Percentiles rank a stretch among this genome's conserved stretches.
phyloP scores from a whole-genome alignment of 2,113 vertebrate genomes.

The Corythoichthys haematopterus region DNA sequence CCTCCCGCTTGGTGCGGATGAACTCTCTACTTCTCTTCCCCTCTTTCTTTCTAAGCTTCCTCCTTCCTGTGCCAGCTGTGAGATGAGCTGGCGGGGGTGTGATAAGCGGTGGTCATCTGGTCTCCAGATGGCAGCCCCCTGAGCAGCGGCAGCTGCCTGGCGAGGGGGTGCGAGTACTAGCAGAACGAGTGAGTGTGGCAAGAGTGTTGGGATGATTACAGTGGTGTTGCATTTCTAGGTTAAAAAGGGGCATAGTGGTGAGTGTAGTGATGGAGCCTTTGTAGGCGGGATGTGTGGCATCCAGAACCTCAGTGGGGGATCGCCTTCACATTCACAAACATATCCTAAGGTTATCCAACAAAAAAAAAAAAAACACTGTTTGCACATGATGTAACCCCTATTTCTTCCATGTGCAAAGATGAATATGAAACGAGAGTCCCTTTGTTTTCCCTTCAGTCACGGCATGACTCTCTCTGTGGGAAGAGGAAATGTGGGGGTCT shows the following conservation, averaged over 20 bases:
- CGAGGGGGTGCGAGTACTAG: slow-evolving; percentile 29
- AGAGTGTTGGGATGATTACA: slow-evolving; percentile 51
- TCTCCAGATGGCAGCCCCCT: slow-evolving; percentile 67
- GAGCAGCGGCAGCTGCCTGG: slow-evolving; percentile 65
- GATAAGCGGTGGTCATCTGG: slow-evolving; percentile 69
- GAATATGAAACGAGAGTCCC: slow-evolving; percentile 32
- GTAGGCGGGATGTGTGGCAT: slow-evolving; percentile 30
- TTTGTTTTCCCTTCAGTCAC: slow-evolving; percentile 27
- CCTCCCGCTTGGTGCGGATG: background rate
- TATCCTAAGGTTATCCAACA: slow-evolving; percentile 40
- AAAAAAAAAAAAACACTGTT: slow-evolving; percentile 14
- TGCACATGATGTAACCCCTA: slow-evolving; percentile 35
- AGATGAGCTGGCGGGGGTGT: slow-evolving; percentile 59
- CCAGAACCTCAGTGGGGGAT: slow-evolving; percentile 22
- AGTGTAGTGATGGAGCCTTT: slow-evolving; percentile 2
- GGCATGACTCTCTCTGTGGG: background rate
- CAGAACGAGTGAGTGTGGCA: slow-evolving; percentile 4
- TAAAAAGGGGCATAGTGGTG: slow-evolving; percentile 39
- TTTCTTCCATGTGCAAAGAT: slow-evolving; percentile 38
- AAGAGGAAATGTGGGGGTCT: background rate
- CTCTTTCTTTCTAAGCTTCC: slow-evolving; percentile 18
- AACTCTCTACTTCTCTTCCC: slow-evolving; percentile 7
- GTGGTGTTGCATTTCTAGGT: slow-evolving; percentile 60
- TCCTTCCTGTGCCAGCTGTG: slow-evolving; percentile 55
- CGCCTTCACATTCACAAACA: slow-evolving; percentile 21